These are phyloP conservation scores for Eulemur macaco DNA, from an alignment of 2,113 vertebrate genomes.

Conservation along the genomic window DNA sequence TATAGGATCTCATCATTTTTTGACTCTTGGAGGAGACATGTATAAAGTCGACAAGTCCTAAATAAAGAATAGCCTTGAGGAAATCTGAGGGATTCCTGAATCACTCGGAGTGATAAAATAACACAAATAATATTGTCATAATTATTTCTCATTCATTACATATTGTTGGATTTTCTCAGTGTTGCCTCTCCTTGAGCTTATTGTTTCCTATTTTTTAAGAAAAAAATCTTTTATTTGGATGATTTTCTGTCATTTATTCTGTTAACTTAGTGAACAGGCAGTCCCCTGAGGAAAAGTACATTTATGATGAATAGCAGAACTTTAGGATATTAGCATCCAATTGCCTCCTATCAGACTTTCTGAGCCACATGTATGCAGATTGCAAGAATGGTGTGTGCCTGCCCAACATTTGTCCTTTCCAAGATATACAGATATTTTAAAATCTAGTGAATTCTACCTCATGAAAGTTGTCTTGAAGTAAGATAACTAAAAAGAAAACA, in stretches of 20 bases:
- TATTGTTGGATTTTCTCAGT: background rate
- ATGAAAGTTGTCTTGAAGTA: background rate
- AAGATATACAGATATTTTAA: background rate
- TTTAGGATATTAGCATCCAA: background rate
- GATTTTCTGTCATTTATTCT: constrained; percentile 12
- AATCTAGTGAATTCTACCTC: background rate
- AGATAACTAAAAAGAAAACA: background rate
- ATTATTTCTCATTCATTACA: constrained; percentile 36
- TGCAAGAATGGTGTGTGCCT: background rate
- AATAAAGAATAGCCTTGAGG: background rate
- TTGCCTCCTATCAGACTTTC: background rate
- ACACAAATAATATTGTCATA: constrained; percentile 15
- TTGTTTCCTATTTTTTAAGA: background rate
- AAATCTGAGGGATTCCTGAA: background rate
- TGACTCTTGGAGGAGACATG: background rate
- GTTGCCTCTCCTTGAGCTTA: background rate
- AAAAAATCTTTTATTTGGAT: background rate
- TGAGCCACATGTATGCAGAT: background rate
- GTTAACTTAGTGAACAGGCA: background rate
- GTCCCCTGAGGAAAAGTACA: background rate
- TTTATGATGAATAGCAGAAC: background rate
- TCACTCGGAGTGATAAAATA: background rate
- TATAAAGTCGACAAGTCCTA: background rate
- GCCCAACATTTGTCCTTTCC: background rate
- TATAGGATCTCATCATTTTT: background rate